Evolutionary conservation across 2,113 vertebrate genomes (phyloP).

Genomic region (Ptilorrhoa leucosticta): DNA sequence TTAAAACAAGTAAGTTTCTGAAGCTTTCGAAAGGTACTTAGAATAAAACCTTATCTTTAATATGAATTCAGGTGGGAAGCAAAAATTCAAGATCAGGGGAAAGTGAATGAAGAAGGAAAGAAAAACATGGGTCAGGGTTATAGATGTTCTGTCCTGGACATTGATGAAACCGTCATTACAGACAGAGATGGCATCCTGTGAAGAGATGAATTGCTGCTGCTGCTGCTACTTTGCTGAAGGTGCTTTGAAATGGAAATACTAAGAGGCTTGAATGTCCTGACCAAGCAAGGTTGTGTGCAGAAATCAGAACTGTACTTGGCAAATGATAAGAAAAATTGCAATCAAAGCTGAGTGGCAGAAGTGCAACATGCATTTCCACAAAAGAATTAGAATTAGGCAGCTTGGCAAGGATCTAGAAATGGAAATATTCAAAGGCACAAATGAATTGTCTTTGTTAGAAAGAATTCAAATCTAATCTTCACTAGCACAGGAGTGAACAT

Average conservation of each 20-base stretch:
- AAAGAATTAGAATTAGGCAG: neutral
- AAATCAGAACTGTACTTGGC: conserved; percentile 52
- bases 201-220: conserved; percentile 53
- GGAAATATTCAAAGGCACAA: neutral
- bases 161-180: conserved; percentile 57
- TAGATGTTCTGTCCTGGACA: conserved; percentile 56
- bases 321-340: conserved; percentile 47
- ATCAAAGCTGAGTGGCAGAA: conserved; percentile 27
- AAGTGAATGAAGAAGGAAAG: neutral
- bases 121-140: neutral
- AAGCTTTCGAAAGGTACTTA: neutral
- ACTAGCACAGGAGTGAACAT: neutral
- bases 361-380: neutral
- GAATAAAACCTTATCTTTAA: neutral
- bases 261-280: conserved; percentile 58
- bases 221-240: conserved; percentile 42
- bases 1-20: neutral
- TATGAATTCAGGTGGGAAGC: neutral
- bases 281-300: conserved; percentile 21
- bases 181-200: conserved; percentile 23
- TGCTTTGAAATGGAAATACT: conserved; percentile 71
- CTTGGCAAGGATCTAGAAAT: neutral
- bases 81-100: neutral
- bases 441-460: neutral
- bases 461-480: conserved; percentile 1